Base-by-base conservation (phyloP, 2,888 invertebrate species). In the Trissolcus japonicus region DNA sequence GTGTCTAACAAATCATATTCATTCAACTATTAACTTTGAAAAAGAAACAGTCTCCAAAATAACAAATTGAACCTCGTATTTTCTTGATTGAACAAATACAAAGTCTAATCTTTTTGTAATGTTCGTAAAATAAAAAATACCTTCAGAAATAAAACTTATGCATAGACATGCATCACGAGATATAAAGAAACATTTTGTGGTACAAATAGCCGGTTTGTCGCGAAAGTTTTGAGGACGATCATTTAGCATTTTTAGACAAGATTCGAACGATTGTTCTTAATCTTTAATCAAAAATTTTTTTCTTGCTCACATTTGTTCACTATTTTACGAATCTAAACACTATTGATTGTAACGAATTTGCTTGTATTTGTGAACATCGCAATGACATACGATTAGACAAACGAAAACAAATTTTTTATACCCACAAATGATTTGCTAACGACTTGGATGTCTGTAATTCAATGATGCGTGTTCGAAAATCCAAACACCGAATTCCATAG, bases 281-380 rank as follows among this genome's bases (percentile, higher is more conserved):
- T 72, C 71, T 63, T 72, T 59, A 67, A 71, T 63, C 67, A 56
- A 25, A 43, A 46, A 66, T 14, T 35, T 62, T 54, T 72, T 72
- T 72, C 50, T 48, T 66, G 57, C 67, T 67, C 62, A 67, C 40
- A 72, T 71, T 76, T 54, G 59, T 71, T 76, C 56, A 72, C 71
- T 57, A 67, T 72, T 76, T 76, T 71, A 65, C 69, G 25, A 76
- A 65, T 76, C 76, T 71, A 69, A 51, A 75, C 17, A 69, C 69
- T 65, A 69, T 65, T 63, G 11, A 63, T 69, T 65, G 48, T 56
- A 66, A 55, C 29, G 19, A 76, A 61, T 60, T 76, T 66, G 43
- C 6, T 25, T 50, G 46, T 71, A 66, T 71, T 55, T 76, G 76
- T 60, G 76, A 76, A 71, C 61, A 43, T 66, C 69, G 66, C 66